phyloP scores from a whole-genome alignment of 2,888 invertebrate species.

The Camptogramma bilineatum region DNA sequence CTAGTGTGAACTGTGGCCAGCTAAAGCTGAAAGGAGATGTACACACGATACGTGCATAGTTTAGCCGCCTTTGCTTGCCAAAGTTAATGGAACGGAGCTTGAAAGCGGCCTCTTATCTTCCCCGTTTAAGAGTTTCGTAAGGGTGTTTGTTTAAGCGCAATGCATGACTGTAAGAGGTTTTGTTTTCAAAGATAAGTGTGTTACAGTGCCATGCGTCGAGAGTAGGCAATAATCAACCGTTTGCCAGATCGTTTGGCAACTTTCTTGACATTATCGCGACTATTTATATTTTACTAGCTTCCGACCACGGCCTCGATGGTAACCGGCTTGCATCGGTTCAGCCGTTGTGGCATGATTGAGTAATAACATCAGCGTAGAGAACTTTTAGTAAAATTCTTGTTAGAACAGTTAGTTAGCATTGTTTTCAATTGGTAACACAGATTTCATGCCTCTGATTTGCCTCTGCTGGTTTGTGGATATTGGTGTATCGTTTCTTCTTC shows the following conservation, averaged over 20 bases:
- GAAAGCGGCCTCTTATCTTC: conserved; percentile 72
- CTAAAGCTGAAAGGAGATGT: conserved; percentile 76
- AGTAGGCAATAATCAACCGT: conserved; percentile 8
- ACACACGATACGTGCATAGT: conserved; percentile 81
- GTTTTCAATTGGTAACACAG: no score
- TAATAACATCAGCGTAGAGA: not conserved
- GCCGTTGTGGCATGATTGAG: no score
- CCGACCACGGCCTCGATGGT: conserved; percentile 11
- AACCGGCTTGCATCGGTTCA: not conserved
- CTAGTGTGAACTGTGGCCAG: conserved; percentile 69
- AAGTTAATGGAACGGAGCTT: conserved; percentile 77
- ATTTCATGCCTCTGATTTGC: no score
- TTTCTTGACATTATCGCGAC: conserved; percentile 35
- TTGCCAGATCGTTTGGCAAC: conserved; percentile 36
- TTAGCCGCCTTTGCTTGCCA: conserved; percentile 72
- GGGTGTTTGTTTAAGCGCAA: conserved; percentile 55
- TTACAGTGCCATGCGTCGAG: conserved; percentile 33
- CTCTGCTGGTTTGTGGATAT: no score
- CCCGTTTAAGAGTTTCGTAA: conserved; percentile 62
- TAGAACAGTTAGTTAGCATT: no score
- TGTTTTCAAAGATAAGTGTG: conserved; percentile 51
- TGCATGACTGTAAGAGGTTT: conserved; percentile 40
- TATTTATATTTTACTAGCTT: conserved; percentile 36
- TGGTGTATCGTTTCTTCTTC: no score
- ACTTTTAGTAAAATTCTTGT: not conserved